phyloP scores from a whole-genome alignment of 1,140 invertebrate species.

The Bombyx mori region ASM3026992v2 NC_085119.1:6630001-6630500 shows the following conservation, averaged over 20 bases:
- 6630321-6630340: too few species aligned
- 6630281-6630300: slow-evolving; percentile 7
- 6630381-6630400: too few species aligned
- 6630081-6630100: slow-evolving; percentile 8
- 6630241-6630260: slow-evolving; percentile 30
- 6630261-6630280: slow-evolving; percentile 36
- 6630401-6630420: too few species aligned
- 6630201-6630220: slow-evolving; percentile 13
- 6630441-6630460: neutral
- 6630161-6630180: slow-evolving; percentile 19
- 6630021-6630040: slow-evolving; percentile 25
- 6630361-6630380: too few species aligned
- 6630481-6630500: too few species aligned
- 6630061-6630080: slow-evolving; percentile 9
- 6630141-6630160: neutral
- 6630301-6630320: too few species aligned
- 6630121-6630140: slow-evolving; percentile 22
- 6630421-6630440: slow-evolving; percentile 9
- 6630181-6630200: slow-evolving; percentile 11
- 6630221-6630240: slow-evolving; percentile 31
- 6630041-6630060: slow-evolving; percentile 15
- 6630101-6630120: too few species aligned
- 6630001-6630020: slow-evolving; percentile 43
- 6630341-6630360: too few species aligned
- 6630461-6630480: too few species aligned